Conservation (phyloP, 2,113 vertebrate genomes). For the Menura novaehollandiae region DNA sequence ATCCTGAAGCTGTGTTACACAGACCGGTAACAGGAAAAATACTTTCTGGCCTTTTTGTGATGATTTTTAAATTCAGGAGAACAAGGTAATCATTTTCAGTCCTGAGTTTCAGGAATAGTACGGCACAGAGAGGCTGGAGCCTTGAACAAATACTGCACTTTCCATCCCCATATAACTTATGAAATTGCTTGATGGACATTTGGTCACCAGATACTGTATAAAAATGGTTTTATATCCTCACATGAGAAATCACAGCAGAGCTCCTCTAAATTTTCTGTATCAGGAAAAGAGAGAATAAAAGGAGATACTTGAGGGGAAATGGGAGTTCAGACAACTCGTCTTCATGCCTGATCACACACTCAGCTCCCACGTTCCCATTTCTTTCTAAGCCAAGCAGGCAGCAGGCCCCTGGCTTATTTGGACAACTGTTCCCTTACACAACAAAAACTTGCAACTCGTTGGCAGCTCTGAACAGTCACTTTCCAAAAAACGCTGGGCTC, state of each 20-base stretch:
- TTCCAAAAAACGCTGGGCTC: neutral
- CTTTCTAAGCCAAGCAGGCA: neutral
- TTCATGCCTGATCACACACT: neutral
- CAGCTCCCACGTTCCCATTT: neutral
- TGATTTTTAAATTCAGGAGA: neutral
- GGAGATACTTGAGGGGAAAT: neutral
- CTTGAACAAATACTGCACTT: neutral
- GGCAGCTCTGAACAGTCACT: neutral
- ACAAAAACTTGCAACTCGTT: neutral
- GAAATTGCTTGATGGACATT: neutral
- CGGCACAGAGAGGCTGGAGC: neutral
- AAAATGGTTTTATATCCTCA: neutral
- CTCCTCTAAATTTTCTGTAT: neutral
- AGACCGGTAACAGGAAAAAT: neutral
- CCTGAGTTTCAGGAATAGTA: neutral
- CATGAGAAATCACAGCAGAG: neutral
- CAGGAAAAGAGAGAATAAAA: neutral
- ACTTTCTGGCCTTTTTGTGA: neutral
- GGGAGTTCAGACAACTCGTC: neutral
- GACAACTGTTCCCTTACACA: neutral
- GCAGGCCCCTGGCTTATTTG: conserved; percentile 4
- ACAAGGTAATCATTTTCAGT: neutral
- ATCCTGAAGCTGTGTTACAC: neutral
- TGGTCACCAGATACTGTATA: neutral
- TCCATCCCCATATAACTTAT: neutral